phyloP scores from a whole-genome alignment of 2,888 invertebrate genomes.

The Ophioninae sp. region DNA sequence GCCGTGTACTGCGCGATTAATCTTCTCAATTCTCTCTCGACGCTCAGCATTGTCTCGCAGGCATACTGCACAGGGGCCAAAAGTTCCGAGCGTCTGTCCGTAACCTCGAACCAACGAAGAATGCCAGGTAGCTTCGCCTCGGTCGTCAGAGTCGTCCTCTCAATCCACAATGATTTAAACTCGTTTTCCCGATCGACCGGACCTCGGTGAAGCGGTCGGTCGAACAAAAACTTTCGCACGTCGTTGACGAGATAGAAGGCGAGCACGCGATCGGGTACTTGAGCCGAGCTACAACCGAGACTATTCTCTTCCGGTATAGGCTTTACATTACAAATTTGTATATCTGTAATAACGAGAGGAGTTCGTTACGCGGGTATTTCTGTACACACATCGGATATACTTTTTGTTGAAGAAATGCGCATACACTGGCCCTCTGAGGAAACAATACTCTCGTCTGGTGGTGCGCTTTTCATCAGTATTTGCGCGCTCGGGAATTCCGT shows the following conservation, averaged over 20 bases:
- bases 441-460: conserved; percentile 93
- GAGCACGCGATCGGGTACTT: conserved; percentile 93
- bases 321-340: conserved; percentile 97
- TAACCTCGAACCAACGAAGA: conserved; percentile 97
- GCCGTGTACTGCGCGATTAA: conserved; percentile 90
- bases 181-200: conserved; percentile 96
- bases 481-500: conserved; percentile 97
- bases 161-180: conserved; percentile 97
- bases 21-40: conserved; percentile 92
- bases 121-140: conserved; percentile 94
- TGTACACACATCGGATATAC: background rate
- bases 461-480: conserved; percentile 94
- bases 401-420: conserved; percentile 38
- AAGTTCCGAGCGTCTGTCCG: conserved; percentile 88
- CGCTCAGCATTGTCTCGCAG: conserved; percentile 96
- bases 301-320: conserved; percentile 89
- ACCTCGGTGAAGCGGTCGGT: conserved; percentile 94
- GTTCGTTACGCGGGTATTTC: background rate
- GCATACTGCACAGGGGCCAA: conserved; percentile 93
- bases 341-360: conserved; percentile 83
- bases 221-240: conserved; percentile 94
- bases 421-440: conserved; percentile 93
- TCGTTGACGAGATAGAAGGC: conserved; percentile 96
- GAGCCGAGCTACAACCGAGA: conserved; percentile 83
- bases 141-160: conserved; percentile 93